Base-by-base conservation (phyloP, 2,113 vertebrate species). In the Hydrochoerus hydrochaeris region DNA sequence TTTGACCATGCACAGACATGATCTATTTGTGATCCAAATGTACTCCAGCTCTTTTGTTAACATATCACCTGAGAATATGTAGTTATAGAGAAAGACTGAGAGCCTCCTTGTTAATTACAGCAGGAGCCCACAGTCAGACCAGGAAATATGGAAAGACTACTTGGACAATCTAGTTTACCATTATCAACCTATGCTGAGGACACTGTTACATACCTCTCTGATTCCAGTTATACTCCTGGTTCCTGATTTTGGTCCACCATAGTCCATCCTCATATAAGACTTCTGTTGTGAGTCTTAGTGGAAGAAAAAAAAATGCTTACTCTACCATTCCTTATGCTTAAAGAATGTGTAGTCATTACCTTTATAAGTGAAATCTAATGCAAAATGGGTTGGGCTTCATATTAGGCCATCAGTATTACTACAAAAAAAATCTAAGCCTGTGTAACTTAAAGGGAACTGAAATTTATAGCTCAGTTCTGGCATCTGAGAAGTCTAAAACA, bases 1-100 rank as follows among this genome's bases (percentile, higher is more conserved):
- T 96, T 91, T 86, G 91, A 96, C 89, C 92, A 97, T 97, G 91
- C 63, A 96, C 78, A 26, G 16, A 38, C 13, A 63, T 86, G 67
- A 98, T 96, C 57, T 92, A 91, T 98, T 90, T 88, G 62, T 84
- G 95, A 85, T 49, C 94, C 88, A 97, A 95, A 67, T 94, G 93
- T 69, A 80, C 41, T 97, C 4, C 30, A 93, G 9, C n/a, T 96
- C 71, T 95, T 73, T 58, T 94, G 91, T 96, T 92, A 91, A 88
- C 83, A 60, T 97, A 77, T 38, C 62, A 0, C 49, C 13, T 91
- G 78, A 97, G 65, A 89, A 77, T 30, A 17, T 4, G 35, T 38
- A 91, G 71, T 52, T 91, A 95, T 88, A 71, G 91, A 95, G 82
- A 96, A 77, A 82, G n/a, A 44, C 57, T 1, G 75, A 96, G 77